Evolutionary conservation across 2,888 invertebrate species (phyloP).

Genomic region (Drosophila hamatofila): DNA sequence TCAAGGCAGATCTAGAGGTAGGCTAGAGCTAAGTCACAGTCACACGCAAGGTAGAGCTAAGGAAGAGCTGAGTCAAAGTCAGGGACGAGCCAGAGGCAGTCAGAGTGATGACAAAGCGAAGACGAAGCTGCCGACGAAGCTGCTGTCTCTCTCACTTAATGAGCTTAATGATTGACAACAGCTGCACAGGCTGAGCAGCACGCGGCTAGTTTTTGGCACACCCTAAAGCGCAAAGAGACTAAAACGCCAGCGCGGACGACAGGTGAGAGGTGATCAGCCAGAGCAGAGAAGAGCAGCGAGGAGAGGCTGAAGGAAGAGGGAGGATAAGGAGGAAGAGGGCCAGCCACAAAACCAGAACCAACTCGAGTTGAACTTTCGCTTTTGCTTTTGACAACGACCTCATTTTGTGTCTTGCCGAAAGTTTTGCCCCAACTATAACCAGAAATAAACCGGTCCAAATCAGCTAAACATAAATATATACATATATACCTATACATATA

Average conservation of each 20-base stretch:
- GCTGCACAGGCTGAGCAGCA: slow-evolving; percentile 39
- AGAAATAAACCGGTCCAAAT: slow-evolving; percentile 46
- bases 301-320: not conserved
- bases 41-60: not conserved
- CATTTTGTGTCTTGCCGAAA: slow-evolving; percentile 63
- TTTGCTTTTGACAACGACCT: slow-evolving; percentile 69
- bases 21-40: not conserved
- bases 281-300: not conserved
- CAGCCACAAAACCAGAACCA: slow-evolving; percentile 24
- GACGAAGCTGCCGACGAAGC: not conserved
- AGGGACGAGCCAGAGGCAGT: not conserved
- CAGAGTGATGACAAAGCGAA: not conserved
- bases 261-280: slow-evolving; percentile 15
- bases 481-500: not conserved
- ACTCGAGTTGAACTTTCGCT: slow-evolving; percentile 53
- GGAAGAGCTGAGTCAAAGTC: not conserved
- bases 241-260: slow-evolving; percentile 9
- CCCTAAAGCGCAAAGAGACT: slow-evolving; percentile 12
- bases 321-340: not conserved
- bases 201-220: slow-evolving; percentile 34
- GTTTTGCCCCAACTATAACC: slow-evolving; percentile 33
- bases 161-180: slow-evolving; percentile 43
- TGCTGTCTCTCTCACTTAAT: no score
- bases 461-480: not conserved
- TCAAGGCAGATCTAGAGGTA: no score